Conservation (phyloP, 2,113 vertebrate genomes). For the Scortum barcoo region DNA sequence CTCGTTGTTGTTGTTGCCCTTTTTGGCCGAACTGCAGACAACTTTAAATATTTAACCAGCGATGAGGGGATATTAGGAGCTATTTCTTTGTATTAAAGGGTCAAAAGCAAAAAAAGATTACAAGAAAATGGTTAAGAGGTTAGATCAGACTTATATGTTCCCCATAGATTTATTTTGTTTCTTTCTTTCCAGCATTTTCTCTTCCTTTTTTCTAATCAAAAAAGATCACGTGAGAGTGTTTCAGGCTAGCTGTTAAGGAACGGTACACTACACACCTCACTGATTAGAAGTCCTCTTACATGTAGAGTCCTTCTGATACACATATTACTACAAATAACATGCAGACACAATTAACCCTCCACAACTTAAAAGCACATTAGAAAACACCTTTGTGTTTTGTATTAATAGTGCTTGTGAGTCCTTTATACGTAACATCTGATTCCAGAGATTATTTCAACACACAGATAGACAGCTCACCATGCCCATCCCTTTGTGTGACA, state of each 20-base stretch:
- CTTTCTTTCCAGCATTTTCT: neutral
- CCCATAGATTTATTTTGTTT: neutral
- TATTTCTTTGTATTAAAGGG: neutral
- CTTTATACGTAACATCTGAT: constrained; percentile 42
- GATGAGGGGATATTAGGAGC: neutral
- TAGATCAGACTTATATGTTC: neutral
- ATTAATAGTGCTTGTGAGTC: constrained; percentile 27
- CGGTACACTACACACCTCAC: neutral
- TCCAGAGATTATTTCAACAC: too few relatives aligned
- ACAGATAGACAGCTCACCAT: constrained; percentile 30
- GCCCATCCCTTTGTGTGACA: constrained; percentile 84
- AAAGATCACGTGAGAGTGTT: too few relatives aligned
- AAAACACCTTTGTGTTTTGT: constrained; percentile 28
- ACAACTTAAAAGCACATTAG: constrained; percentile 6
- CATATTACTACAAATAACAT: too few relatives aligned
- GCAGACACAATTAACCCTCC: neutral
- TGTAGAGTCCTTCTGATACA: too few relatives aligned
- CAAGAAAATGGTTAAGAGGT: neutral
- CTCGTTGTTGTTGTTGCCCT: too few relatives aligned
- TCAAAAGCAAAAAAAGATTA: neutral
- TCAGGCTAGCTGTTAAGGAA: neutral
- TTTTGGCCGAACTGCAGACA: too few relatives aligned
- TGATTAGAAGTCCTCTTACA: neutral
- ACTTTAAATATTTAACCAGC: neutral
- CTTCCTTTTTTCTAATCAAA: too few relatives aligned